phyloP scores from a whole-genome alignment of 2,113 vertebrate species.

The Dromaius novaehollandiae region DNA sequence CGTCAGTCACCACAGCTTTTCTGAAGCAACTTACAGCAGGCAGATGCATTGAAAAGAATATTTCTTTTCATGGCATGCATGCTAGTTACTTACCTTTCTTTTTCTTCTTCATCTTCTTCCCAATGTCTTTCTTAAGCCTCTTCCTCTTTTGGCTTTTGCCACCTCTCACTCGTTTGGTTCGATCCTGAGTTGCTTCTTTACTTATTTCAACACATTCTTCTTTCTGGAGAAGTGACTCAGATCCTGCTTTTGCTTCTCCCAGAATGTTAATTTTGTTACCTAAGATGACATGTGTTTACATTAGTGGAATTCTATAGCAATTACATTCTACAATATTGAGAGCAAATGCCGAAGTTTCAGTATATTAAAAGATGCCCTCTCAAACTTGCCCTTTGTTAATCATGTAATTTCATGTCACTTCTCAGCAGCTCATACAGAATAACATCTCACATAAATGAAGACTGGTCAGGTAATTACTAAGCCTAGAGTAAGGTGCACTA shows the following conservation, averaged over 20 bases:
- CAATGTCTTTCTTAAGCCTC: constrained; percentile 74
- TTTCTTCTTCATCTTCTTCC: constrained; percentile 75
- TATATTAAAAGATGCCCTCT: background rate
- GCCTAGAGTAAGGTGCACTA: background rate
- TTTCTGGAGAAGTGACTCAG: constrained; percentile 36
- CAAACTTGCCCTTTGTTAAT: background rate
- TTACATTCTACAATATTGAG: background rate
- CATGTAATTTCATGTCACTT: background rate
- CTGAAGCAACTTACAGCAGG: background rate
- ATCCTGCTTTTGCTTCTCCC: constrained; percentile 36
- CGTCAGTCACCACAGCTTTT: background rate
- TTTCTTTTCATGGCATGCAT: background rate
- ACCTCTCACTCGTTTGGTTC: constrained; percentile 77
- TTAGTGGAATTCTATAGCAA: background rate
- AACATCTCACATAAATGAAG: background rate
- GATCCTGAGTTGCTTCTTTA: constrained; percentile 67
- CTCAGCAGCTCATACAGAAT: background rate
- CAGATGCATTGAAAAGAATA: background rate
- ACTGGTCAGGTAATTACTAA: background rate
- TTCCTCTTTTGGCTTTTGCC: constrained; percentile 83
- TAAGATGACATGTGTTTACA: constrained; percentile 31
- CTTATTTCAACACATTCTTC: constrained; percentile 77
- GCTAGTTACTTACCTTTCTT: constrained; percentile 68
- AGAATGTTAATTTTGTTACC: constrained; percentile 62
- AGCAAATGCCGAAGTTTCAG: background rate